These are phyloP conservation scores for Tribolium freemani DNA, from an alignment of 2,888 invertebrate species.

Conservation along the genomic window DNA sequence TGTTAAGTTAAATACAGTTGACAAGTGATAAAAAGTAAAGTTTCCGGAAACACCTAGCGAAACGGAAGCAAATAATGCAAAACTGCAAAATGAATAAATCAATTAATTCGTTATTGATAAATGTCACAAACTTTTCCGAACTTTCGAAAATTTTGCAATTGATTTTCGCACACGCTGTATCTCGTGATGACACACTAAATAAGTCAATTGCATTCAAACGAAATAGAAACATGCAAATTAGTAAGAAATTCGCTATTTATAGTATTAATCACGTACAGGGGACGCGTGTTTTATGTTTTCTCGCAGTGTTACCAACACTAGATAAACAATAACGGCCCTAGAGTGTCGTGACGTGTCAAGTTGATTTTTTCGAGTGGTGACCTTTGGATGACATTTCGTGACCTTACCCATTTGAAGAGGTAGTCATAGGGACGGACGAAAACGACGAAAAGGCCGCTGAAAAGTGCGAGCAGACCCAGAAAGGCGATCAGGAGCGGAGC, in stretches of 20 bases:
- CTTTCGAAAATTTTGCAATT: neutral
- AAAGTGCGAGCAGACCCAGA: slow-evolving; percentile 77
- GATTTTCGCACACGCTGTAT: neutral
- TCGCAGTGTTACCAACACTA: neutral
- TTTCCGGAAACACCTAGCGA: too few relatives aligned
- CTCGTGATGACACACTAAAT: neutral
- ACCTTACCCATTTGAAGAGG: slow-evolving; percentile 78
- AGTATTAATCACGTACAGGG: neutral
- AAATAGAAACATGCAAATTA: slow-evolving; percentile 15
- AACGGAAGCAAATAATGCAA: too few relatives aligned
- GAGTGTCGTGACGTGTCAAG: too few relatives aligned
- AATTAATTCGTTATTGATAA: too few relatives aligned
- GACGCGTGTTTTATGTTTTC: neutral
- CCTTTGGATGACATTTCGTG: neutral
- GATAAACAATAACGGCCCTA: too few relatives aligned
- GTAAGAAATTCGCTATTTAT: neutral
- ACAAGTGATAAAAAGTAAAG: too few relatives aligned
- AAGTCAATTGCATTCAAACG: neutral
- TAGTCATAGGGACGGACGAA: slow-evolving; percentile 81
- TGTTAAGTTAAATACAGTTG: too few relatives aligned
- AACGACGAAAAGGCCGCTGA: slow-evolving; percentile 76
- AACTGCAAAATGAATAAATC: too few relatives aligned
- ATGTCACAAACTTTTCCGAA: too few relatives aligned
- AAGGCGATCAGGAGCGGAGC: slow-evolving; percentile 80
- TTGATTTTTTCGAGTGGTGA: neutral